Percentiles rank a stretch among this genome's conserved stretches.
Evolutionary conservation across 2,888 invertebrate species (phyloP).

Genomic region (Drosophila atroscutellata): DNA sequence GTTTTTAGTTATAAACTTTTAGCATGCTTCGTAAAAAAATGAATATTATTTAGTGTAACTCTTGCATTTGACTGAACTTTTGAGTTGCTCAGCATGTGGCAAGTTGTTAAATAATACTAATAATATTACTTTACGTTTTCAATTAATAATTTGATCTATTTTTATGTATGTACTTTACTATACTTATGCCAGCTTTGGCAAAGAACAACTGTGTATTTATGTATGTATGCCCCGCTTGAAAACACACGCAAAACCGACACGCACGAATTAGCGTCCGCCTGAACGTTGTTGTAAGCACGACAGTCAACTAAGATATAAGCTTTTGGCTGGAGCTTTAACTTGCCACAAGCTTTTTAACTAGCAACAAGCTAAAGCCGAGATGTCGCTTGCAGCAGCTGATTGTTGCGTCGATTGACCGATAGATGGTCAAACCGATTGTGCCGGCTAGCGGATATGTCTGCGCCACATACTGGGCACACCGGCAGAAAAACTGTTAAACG

Average conservation of each 20-base stretch:
- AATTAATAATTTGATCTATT: neutral
- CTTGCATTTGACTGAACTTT: neutral
- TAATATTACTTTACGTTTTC: neutral
- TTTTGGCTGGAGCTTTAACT: constrained; percentile 57
- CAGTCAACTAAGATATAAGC: constrained; percentile 51
- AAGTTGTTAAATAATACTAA: neutral
- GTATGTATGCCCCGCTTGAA: constrained; percentile 54
- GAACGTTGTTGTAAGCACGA: constrained; percentile 56
- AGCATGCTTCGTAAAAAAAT: constrained; percentile 3
- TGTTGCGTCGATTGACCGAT: constrained; percentile 21
- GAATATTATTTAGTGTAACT: neutral
- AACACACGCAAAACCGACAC: constrained; percentile 55
- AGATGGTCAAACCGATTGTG: constrained; percentile 12
- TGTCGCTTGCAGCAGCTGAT: constrained; percentile 38
- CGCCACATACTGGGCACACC: neutral
- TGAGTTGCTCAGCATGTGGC: neutral
- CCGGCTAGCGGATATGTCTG: constrained; percentile 11
- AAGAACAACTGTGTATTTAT: constrained; percentile 46
- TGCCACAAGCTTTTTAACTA: constrained; percentile 63
- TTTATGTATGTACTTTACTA: constrained; percentile 3
- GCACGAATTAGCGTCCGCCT: constrained; percentile 42
- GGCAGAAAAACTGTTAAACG: neutral
- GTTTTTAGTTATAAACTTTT: neutral
- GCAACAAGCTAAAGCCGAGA: constrained; percentile 50
- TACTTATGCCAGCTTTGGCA: neutral